A percentile compares a stretch with the other conserved stretches of the same genome.
These are phyloP conservation scores for Sarotherodon lohbergeri DNA, from an alignment of 2,113 vertebrate species.

Conservation along the genomic window DNA sequence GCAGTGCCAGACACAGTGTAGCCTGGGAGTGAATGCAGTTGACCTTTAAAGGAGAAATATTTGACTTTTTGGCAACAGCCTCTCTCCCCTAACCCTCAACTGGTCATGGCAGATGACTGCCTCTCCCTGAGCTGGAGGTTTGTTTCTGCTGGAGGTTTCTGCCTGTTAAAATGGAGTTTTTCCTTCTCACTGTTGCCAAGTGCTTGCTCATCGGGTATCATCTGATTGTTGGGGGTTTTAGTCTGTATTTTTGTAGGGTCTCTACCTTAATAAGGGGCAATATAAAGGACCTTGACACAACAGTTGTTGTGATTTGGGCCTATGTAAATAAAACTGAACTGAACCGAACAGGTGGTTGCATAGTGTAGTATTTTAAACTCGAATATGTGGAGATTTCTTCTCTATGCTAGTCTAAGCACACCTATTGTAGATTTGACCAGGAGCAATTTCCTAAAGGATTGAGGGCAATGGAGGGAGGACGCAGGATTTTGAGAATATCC, in stretches of 20 bases:
- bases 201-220: neutral
- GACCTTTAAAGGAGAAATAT: neutral
- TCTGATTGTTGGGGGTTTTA: neutral
- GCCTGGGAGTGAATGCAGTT: neutral
- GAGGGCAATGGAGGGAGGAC: neutral
- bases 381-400: neutral
- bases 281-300: neutral
- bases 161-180: neutral
- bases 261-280: neutral
- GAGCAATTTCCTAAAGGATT: neutral
- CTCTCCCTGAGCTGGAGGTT: neutral
- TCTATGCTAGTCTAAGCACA: neutral
- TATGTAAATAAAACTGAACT: neutral
- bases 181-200: neutral
- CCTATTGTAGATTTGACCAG: neutral
- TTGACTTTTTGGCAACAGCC: neutral
- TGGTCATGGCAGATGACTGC: neutral
- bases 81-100: neutral
- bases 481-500: neutral
- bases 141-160: neutral
- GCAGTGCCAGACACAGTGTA: neutral
- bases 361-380: neutral
- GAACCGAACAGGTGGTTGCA: neutral
- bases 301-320: neutral
- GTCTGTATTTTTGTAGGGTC: neutral